These are phyloP conservation scores for Triplophysa tibetana DNA, from an alignment of 2,113 vertebrate species.

Conservation along the genomic window DNA sequence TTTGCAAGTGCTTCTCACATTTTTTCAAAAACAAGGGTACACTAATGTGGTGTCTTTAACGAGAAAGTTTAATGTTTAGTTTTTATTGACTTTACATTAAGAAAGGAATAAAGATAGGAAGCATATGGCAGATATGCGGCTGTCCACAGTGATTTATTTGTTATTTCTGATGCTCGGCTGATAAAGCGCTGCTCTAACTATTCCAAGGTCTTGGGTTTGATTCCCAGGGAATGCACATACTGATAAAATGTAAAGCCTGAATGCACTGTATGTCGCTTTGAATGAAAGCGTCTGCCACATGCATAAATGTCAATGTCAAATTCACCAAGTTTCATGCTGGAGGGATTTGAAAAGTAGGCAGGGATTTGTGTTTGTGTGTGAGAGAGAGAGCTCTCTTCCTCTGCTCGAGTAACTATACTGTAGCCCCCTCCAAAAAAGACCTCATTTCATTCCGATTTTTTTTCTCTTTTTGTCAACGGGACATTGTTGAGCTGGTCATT, in stretches of 20 bases:
- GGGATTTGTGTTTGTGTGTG: slow-evolving; percentile 1
- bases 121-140: too few species aligned
- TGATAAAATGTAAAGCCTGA: too few species aligned
- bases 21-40: too few species aligned
- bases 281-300: too few species aligned
- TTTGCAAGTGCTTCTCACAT: too few species aligned
- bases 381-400: slow-evolving; percentile 9
- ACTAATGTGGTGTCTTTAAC: too few species aligned
- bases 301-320: too few species aligned
- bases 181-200: too few species aligned
- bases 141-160: slow-evolving; percentile 22
- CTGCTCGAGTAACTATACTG: slow-evolving; percentile 35
- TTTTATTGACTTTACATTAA: background rate
- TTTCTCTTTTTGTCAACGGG: slow-evolving; percentile 1
- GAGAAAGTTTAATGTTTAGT: background rate
- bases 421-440: slow-evolving; percentile 45
- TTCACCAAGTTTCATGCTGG: background rate
- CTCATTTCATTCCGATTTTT: background rate
- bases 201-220: background rate
- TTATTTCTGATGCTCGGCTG: too few species aligned
- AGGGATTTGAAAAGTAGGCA: slow-evolving; percentile 23
- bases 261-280: too few species aligned
- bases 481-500: background rate
- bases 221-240: background rate
- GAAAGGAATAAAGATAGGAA: too few species aligned